These are phyloP conservation scores for Zapornia atra DNA, from an alignment of 2,113 vertebrate species.

Conservation along the genomic window DNA sequence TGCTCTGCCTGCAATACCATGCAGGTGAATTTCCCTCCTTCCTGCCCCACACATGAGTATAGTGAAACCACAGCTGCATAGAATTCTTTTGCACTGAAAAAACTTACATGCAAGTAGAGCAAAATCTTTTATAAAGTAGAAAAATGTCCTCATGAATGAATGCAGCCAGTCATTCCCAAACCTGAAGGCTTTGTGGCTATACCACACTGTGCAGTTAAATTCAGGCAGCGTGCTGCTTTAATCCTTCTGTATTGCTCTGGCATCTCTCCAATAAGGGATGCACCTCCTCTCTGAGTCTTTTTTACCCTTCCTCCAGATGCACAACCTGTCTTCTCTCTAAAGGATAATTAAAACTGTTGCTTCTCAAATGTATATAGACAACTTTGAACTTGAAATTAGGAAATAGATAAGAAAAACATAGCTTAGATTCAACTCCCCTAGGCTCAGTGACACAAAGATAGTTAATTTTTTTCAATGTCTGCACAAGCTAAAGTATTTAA, in stretches of 20 bases:
- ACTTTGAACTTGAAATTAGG: neutral
- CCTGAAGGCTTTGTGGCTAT: neutral
- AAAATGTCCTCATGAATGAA: neutral
- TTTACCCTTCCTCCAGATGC: neutral
- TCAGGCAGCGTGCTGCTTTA: neutral
- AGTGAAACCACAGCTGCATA: neutral
- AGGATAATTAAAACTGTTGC: neutral
- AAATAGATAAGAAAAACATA: neutral
- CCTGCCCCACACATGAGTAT: too few species aligned
- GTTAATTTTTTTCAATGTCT: neutral
- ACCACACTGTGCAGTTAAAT: rapidly evolving
- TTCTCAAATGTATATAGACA: neutral
- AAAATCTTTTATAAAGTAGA: neutral
- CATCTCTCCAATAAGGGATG: neutral
- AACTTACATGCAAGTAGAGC: neutral
- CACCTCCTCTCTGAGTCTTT: neutral
- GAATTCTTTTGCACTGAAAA: neutral
- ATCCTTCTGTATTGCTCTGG: neutral
- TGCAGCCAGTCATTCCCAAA: neutral
- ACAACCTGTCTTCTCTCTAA: neutral
- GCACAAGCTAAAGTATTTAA: neutral
- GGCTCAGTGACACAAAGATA: neutral
- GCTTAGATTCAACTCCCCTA: neutral
- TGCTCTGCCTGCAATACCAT: neutral
- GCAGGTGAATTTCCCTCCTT: rapidly evolving